phyloP scores from a whole-genome alignment of 2,888 invertebrate species.

The Phragmatobia fuliginosa region DNA sequence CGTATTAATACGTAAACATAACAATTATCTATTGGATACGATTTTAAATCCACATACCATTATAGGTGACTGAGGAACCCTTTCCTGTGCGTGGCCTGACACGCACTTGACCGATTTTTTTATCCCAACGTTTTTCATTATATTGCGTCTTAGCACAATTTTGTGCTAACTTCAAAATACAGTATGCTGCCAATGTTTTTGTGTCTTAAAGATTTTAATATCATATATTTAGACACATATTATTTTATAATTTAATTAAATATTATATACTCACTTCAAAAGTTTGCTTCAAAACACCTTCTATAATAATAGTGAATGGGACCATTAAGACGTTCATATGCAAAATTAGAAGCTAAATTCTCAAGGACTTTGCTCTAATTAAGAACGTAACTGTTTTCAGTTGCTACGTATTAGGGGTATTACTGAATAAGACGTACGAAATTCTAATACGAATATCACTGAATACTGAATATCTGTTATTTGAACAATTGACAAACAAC shows the following conservation, averaged over 20 bases:
- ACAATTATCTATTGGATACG: too few relatives aligned
- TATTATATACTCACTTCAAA: not conserved
- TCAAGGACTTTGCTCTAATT: not conserved
- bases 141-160: too few relatives aligned
- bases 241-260: not conserved
- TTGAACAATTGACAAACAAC: not conserved
- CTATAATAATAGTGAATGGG: constrained; percentile 1
- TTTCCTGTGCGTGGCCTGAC: too few relatives aligned
- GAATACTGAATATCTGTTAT: not conserved
- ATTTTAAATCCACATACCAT: too few relatives aligned
- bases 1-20: too few relatives aligned
- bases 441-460: too few relatives aligned
- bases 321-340: not conserved
- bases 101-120: too few relatives aligned
- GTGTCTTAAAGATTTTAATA: not conserved
- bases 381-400: not conserved
- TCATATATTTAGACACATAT: not conserved
- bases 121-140: too few relatives aligned
- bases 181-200: too few relatives aligned
- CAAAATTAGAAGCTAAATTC: not conserved
- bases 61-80: too few relatives aligned
- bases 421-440: not conserved
- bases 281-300: not conserved
- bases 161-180: too few relatives aligned
- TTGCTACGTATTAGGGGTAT: not conserved